phyloP scores from a whole-genome alignment of 2,113 vertebrate genomes.

The Pycnonotus jocosus region DNA sequence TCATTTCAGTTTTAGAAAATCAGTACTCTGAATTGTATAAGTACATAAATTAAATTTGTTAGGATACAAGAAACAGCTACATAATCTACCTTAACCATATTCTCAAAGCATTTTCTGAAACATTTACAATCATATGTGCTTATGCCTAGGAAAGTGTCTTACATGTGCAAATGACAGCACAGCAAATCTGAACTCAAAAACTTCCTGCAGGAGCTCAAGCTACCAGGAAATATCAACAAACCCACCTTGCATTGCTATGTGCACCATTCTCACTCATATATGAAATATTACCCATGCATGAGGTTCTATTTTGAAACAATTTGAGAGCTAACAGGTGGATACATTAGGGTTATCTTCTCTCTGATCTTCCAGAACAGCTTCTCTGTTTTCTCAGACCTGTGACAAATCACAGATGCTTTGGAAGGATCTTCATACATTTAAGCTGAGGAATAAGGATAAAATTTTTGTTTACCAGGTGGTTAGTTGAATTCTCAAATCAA shows the following conservation, averaged over 20 bases:
- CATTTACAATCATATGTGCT: background rate
- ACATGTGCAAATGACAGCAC: background rate
- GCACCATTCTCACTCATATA: background rate
- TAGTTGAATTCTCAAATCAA: background rate
- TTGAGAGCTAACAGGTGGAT: background rate
- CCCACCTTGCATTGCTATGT: fast-evolving
- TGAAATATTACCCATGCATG: background rate
- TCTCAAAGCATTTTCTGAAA: background rate
- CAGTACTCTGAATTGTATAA: background rate
- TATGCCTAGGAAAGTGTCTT: background rate
- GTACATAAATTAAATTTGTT: background rate
- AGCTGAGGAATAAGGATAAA: background rate
- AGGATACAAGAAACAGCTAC: background rate
- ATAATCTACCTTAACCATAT: background rate
- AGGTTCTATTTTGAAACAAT: background rate
- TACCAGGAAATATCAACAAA: background rate
- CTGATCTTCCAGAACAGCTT: background rate
- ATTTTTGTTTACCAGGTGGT: background rate
- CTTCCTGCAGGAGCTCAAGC: background rate
- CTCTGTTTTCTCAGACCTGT: background rate
- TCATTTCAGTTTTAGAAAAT: background rate
- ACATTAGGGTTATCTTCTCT: background rate
- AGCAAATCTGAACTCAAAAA: background rate
- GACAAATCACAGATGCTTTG: background rate
- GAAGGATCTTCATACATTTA: background rate